phyloP scores from a whole-genome alignment of 2,797 vertebrate genomes.

The Labeo calbasu region DNA sequence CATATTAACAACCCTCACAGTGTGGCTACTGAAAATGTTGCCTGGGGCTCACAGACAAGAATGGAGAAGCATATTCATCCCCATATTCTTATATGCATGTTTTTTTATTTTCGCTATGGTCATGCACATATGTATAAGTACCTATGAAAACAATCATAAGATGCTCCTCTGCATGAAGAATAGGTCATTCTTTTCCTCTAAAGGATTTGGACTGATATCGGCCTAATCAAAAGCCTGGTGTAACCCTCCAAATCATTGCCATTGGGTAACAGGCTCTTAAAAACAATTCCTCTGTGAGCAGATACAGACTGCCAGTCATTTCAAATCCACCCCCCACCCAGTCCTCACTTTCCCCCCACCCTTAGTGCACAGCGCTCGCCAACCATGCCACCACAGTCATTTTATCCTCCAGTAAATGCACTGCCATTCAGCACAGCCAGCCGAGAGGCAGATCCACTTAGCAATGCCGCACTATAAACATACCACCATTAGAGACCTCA shows the following conservation, averaged over 20 bases:
- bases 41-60: neutral
- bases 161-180: constrained; percentile 29
- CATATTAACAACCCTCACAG: neutral
- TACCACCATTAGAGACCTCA: constrained; percentile 66
- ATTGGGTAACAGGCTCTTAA: constrained; percentile 64
- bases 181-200: constrained; percentile 49
- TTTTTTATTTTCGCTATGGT: neutral
- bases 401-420: constrained; percentile 62
- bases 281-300: constrained; percentile 67
- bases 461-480: constrained; percentile 66
- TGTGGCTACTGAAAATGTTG: neutral
- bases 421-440: constrained; percentile 61
- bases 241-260: constrained; percentile 68
- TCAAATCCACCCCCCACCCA: constrained; percentile 1
- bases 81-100: neutral
- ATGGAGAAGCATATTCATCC: neutral
- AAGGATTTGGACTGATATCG: constrained; percentile 50
- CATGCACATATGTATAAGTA: constrained; percentile 16
- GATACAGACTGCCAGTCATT: constrained; percentile 58
- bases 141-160: constrained; percentile 23
- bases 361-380: constrained; percentile 49
- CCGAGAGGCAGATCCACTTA: constrained; percentile 69
- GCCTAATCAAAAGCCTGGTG: constrained; percentile 63
- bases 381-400: constrained; percentile 61
- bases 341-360: constrained; percentile 28